Base-by-base conservation (phyloP, 1,140 invertebrate species). In the Drosophila lowei region DNA sequence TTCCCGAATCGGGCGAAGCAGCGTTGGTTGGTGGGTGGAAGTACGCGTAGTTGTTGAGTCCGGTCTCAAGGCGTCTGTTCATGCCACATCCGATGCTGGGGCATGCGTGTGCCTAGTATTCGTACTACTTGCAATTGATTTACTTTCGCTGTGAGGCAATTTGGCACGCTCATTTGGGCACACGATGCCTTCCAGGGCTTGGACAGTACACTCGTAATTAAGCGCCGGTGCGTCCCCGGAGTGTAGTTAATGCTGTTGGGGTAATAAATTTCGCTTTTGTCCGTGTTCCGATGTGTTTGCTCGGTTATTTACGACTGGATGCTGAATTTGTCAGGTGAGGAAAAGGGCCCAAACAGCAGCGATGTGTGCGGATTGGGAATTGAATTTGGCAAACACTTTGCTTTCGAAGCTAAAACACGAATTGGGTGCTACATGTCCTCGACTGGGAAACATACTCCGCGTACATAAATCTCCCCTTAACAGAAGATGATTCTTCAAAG, bases 141-240 rank as follows among this genome's bases (percentile, higher is more conserved):
- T 84, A 79, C 76, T 68, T 66, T 59, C 58, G 62, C 77, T 76
- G 63, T 46, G 71, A 72, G 76, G 71, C 80, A 76, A 79, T 85
- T 84, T 72, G 76, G 65, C 75, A 72, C 79, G 76, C 62, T 66
- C 58, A 72, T 63, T 78, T 75, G 61, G 34, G 70, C 79, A 71
- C 41, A 41, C 50, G 54, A 62, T 50, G 60, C 49, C 60, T 58
- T 72, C 58, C 42, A 62, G 11, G 60, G 60, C 60, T 44, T 41
- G 62, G 59, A 78, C 55, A 71, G 53, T 48, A 62, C 66, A 70
- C 34, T 76, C 61, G 80, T 79, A 85, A 84, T 79, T 84, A 85
- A 85, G 76, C 72, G 76, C 47, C 49, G 61, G 34, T 59, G 53
- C 41, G 74, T 84, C 76, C 65, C 79, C 62, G 30, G 62, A 58